Evolutionary conservation across 2,113 vertebrate genomes (phyloP).

Genomic region (Alethe diademata): DNA sequence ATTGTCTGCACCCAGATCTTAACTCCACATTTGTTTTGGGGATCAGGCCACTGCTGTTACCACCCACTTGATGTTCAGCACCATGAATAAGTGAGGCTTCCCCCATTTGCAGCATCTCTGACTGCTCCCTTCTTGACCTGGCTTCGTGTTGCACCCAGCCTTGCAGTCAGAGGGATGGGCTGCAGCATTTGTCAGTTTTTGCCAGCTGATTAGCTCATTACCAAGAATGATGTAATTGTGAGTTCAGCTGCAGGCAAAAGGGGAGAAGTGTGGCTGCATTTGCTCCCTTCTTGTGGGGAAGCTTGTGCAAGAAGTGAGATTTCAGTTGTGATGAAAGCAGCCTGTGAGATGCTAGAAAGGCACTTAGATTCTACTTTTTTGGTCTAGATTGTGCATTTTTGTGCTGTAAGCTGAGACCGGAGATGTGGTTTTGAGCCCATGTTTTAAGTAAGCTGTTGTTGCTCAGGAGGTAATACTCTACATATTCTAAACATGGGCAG

Average conservation of each 20-base stretch:
- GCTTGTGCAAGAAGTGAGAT: background rate
- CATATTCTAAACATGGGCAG: background rate
- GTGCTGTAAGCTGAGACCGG: background rate
- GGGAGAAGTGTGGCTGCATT: background rate
- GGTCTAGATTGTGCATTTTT: background rate
- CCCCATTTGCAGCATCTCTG: background rate
- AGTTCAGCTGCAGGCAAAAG: background rate
- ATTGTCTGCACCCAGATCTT: background rate
- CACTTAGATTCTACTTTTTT: background rate
- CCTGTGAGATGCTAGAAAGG: background rate
- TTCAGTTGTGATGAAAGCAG: background rate
- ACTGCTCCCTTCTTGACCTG: background rate
- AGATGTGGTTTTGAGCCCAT: background rate
- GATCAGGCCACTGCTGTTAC: background rate
- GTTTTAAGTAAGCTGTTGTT: background rate
- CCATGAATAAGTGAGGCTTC: background rate
- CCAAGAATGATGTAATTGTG: background rate
- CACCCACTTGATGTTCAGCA: background rate
- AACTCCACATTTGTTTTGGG: accelerated
- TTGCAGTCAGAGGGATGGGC: background rate
- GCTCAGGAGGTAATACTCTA: background rate
- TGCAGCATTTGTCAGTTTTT: background rate
- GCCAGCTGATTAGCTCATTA: background rate
- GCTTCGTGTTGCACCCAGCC: background rate
- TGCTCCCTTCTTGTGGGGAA: background rate